Base-by-base conservation (phyloP, 2,113 vertebrate species). In the Vanacampus margaritifer region DNA sequence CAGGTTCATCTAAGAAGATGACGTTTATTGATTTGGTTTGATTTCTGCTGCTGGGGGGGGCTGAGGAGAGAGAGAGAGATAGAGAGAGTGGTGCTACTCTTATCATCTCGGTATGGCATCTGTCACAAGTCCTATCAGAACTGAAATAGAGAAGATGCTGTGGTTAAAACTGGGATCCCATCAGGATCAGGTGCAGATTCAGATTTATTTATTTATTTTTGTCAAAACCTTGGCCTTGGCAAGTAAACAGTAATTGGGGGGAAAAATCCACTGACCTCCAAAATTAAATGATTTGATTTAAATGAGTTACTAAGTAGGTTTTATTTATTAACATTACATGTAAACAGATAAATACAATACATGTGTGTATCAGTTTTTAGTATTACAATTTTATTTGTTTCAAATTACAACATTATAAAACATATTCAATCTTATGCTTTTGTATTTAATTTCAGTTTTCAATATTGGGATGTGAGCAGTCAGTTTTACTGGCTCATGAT, bases 21-120 rank as follows among this genome's bases (percentile, higher is more conserved):
- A 80, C 83, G 86, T 88, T 87, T 87, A 89, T 88, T 90, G 87
- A 90, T 89, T 70, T 61, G 73, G 75, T 86, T 89, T 88, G 84
- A 88, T 87, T 86, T 87, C 81, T 85, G 72, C 76, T 65, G 65
- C 67, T 48, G 71, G 62, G 61, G 64, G 61, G 64, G 2, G 43
- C 28, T 4, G 43, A 4, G 43, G 43, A 17, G 72, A 76, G 77
- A 63, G 2, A 59, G 69, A 67, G 54, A 46, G 67, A 45, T 41
- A 19, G 43, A 39, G 63, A 63, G 66, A 48, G 57, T 50, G 63
- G 2, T 57, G 26, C 26, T 17, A 17, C 65, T 71, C 56, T 65
- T 74, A 77, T 62, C 65, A 64, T 65, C 21, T 36, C 72, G 45
- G 64, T 64, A 39, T 57, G 66, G 43, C 43, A 69, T 64, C 74